Evolutionary conservation across 2,797 vertebrate species (phyloP).

Genomic region (Cryptoblepharus egeriae): DNA sequence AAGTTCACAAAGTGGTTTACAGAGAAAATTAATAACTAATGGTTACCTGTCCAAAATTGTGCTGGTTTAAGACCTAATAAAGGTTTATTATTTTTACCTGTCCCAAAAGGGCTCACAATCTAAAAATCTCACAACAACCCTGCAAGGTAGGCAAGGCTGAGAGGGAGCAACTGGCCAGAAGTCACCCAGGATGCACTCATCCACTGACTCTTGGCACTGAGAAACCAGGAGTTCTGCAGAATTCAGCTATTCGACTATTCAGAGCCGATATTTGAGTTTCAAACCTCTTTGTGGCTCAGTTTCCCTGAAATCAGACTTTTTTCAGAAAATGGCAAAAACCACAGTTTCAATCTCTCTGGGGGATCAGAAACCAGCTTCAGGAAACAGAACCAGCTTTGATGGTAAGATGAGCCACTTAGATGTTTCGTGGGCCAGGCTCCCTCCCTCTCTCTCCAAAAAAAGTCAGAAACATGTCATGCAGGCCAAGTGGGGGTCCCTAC

Average conservation of each 20-base stretch:
- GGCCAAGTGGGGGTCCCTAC: too few species aligned
- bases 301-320: conserved; percentile 71
- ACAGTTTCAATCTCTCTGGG: conserved; percentile 56
- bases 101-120: too few species aligned
- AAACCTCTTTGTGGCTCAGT: conserved; percentile 42
- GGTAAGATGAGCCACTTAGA: conserved; percentile 64
- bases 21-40: too few species aligned
- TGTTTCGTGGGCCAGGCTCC: not conserved
- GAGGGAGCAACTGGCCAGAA: too few species aligned
- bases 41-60: too few species aligned
- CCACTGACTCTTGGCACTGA: not conserved
- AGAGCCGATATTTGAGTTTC: conserved; percentile 58
- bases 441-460: not conserved
- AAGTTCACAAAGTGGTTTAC: too few species aligned
- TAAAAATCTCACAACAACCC: too few species aligned
- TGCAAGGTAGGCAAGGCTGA: too few species aligned
- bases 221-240: conserved; percentile 65
- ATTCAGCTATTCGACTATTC: conserved; percentile 36
- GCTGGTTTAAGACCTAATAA: too few species aligned
- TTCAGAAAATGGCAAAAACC: conserved; percentile 28
- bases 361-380: conserved; percentile 76
- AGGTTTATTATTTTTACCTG: too few species aligned
- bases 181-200: too few species aligned
- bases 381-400: conserved; percentile 71
- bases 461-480: not conserved